phyloP scores from a whole-genome alignment of 35 echinoderm and acorn worm genomes.

The Patiria miniata region DNA sequence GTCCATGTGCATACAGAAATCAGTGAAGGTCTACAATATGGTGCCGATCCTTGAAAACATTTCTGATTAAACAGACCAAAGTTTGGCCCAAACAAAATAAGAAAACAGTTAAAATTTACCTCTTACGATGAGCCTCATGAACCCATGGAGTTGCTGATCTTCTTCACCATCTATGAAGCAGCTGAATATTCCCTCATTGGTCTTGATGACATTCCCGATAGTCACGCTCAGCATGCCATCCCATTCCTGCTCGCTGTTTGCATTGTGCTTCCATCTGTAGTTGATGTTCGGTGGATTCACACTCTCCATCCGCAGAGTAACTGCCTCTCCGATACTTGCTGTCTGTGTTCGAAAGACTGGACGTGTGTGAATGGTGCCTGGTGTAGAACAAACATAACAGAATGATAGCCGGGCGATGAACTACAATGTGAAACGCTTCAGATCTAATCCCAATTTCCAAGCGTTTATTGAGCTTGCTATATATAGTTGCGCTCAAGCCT shows the following conservation, averaged over 20 bases:
- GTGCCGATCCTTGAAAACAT: no score
- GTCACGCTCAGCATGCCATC: neutral
- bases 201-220: neutral
- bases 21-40: no score
- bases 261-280: conserved; percentile 9
- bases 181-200: conserved; percentile 1
- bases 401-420: neutral
- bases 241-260: neutral
- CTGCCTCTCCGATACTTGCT: neutral
- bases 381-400: neutral
- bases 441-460: no score
- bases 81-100: no score
- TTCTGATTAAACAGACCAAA: no score
- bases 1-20: no score
- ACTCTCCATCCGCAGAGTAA: neutral
- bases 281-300: neutral
- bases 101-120: neutral
- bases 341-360: neutral
- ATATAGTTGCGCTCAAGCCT: no score
- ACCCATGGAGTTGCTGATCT: neutral
- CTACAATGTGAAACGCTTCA: no score
- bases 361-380: neutral
- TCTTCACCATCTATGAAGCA: neutral
- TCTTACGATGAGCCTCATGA: conserved; percentile 3
- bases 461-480: no score